phyloP scores from a whole-genome alignment of 2,113 vertebrate species.

The Phalacrocorax brasilianus region DNA sequence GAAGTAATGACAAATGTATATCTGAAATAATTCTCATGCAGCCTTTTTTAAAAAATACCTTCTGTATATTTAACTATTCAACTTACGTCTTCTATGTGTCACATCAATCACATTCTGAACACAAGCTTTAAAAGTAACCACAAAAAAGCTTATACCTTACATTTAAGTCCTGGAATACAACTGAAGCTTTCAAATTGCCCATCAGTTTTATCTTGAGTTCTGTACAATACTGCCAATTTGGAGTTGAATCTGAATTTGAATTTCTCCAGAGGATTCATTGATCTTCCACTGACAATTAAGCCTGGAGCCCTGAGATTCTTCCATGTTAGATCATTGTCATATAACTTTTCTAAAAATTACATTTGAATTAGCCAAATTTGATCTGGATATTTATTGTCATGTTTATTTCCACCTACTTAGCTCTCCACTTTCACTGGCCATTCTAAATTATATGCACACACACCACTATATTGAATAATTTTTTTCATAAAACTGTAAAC shows the following conservation, averaged over 20 bases:
- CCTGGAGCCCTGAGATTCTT: neutral
- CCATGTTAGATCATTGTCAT: neutral
- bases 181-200: neutral
- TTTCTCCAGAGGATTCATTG: neutral
- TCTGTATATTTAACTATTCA: neutral
- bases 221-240: neutral
- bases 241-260: neutral
- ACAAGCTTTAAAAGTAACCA: neutral
- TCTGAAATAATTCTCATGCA: neutral
- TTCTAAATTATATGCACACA: neutral
- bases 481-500: neutral
- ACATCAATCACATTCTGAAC: neutral
- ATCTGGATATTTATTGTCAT: neutral
- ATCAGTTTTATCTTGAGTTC: neutral
- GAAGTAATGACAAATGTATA: fast-evolving
- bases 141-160: neutral
- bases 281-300: neutral
- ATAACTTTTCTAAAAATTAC: neutral
- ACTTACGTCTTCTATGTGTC: neutral
- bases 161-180: neutral
- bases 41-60: fast-evolving
- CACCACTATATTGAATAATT: neutral
- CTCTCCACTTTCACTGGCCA: fast-evolving
- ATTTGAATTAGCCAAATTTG: neutral
- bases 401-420: neutral